These are phyloP conservation scores for Aphidius gifuensis DNA, from an alignment of 1,140 invertebrate genomes.

Conservation along the genomic window DNA sequence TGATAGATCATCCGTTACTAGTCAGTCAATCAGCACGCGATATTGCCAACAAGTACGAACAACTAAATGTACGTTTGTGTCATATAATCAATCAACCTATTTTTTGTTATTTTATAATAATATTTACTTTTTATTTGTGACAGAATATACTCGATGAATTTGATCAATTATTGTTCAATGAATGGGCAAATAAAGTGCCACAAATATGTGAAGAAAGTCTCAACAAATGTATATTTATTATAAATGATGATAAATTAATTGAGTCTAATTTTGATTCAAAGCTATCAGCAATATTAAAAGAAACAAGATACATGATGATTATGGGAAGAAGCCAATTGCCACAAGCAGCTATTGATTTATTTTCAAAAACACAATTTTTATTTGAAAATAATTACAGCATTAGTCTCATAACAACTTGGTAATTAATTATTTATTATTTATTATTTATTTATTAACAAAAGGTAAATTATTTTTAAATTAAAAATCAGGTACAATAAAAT, in stretches of 20 bases:
- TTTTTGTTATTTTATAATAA: neutral
- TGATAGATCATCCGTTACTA: slow-evolving; percentile 40
- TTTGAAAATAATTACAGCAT: slow-evolving; percentile 38
- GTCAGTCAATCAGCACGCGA: slow-evolving; percentile 26
- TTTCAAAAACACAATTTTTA: slow-evolving; percentile 33
- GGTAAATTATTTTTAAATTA: slow-evolving; percentile 9
- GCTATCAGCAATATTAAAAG: slow-evolving; percentile 53
- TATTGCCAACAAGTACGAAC: slow-evolving; percentile 31
- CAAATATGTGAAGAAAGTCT: slow-evolving; percentile 31
- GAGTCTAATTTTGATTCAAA: slow-evolving; percentile 38
- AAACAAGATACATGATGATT: slow-evolving; percentile 64
- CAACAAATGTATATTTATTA: slow-evolving; percentile 31
- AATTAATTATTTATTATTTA: slow-evolving; percentile 11
- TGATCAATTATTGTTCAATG: slow-evolving; percentile 32
- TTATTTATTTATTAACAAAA: neutral
- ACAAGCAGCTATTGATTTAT: slow-evolving; percentile 58
- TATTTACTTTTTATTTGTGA: neutral
- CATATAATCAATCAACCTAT: slow-evolving; percentile 1
- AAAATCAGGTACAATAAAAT: slow-evolving; percentile 61
- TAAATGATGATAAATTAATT: slow-evolving; percentile 27
- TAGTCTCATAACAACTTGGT: slow-evolving; percentile 36
- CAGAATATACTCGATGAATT: slow-evolving; percentile 33
- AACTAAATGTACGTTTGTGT: slow-evolving; percentile 32
- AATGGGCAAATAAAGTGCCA: slow-evolving; percentile 36
- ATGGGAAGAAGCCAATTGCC: slow-evolving; percentile 59